Base-by-base conservation (phyloP, 2,113 vertebrate species). In the Rhinopomastus cyanomelas region DNA sequence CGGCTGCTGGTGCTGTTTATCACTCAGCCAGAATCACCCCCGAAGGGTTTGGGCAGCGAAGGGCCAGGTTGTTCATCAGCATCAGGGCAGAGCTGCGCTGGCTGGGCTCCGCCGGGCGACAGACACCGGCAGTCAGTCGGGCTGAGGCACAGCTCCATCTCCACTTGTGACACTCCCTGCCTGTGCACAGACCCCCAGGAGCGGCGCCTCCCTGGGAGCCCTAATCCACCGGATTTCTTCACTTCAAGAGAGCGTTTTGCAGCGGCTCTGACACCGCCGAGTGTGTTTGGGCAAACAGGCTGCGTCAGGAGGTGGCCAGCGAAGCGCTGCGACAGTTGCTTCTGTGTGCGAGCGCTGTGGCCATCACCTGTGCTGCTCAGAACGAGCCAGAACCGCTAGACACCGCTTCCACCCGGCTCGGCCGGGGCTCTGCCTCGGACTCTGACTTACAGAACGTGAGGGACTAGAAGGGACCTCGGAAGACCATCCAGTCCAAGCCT, bases 101-200 rank as follows among this genome's bases (percentile, higher is more conserved):
- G 86, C 90, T 88, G 92, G 90, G 92, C 88, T n/a, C 88, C 92
- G 88, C 39, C 78, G 29, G 88, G 75, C 93, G 92, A 92, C 62
- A 94, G 84, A 95, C 94, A 94, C 95, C 95, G 90, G 90, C 74
- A 94, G 90, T 94, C 95, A 93, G 93, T 94, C 84, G 90, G 74
- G 34, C 57, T 66, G 81, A 95, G 78, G 90, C 92, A 92, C 83
- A 92, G 91, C 84, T 93, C 75, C 88, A 69, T 94, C 91, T 95
- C 95, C 73, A 87, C 93, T 93, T 92, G 88, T 96, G 94, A 90
- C 92, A 90, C 93, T 95, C 94, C 95, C 93, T 96, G 92, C 94
- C 84, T 94, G 81, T 94, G 91, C 81, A 68, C 90, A n/a, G n/a
- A n/a, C n/a, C n/a, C 72, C 89, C 86, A 92, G 84, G 84, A 81